Percentiles rank a stretch among this genome's conserved stretches.
phyloP scores from a whole-genome alignment of 2,888 invertebrate genomes.

The Ferrisia virgata region DNA sequence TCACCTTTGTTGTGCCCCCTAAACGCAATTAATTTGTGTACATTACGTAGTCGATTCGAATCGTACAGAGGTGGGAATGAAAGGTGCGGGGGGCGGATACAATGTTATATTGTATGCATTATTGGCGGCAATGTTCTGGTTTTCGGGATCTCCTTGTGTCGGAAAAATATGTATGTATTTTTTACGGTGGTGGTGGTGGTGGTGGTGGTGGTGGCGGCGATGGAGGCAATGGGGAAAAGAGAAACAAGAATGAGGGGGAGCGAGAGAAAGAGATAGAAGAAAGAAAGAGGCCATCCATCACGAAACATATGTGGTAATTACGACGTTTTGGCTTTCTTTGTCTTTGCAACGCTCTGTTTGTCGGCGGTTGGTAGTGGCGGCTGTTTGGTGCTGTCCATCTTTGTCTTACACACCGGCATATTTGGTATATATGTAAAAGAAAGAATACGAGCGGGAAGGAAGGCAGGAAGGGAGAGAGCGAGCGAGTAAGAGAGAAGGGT shows the following conservation, averaged over 20 bases:
- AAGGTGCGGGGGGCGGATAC: too few relatives aligned
- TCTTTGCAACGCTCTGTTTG: constrained; percentile 7
- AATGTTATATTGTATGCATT: too few relatives aligned
- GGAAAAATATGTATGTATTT: too few relatives aligned
- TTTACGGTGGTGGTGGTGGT: too few relatives aligned
- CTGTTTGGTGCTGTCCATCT: neutral
- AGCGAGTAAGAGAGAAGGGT: neutral
- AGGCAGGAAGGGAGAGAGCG: neutral
- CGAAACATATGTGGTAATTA: neutral
- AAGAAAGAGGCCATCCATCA: neutral
- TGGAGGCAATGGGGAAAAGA: too few relatives aligned
- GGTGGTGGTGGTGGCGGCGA: too few relatives aligned
- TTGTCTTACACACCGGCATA: neutral
- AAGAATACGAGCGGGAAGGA: neutral
- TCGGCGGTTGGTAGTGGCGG: neutral
- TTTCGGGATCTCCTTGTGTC: too few relatives aligned
- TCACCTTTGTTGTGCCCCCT: too few relatives aligned
- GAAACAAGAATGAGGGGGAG: neutral
- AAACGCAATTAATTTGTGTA: too few relatives aligned
- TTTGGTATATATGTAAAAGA: neutral
- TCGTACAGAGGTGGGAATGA: too few relatives aligned
- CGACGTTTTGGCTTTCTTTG: neutral
- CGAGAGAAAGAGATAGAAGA: neutral
- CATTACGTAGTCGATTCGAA: too few relatives aligned
- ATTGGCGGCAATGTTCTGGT: too few relatives aligned